phyloP scores from a whole-genome alignment of 2,797 vertebrate genomes.

The Bryconaethiops microstoma region DNA sequence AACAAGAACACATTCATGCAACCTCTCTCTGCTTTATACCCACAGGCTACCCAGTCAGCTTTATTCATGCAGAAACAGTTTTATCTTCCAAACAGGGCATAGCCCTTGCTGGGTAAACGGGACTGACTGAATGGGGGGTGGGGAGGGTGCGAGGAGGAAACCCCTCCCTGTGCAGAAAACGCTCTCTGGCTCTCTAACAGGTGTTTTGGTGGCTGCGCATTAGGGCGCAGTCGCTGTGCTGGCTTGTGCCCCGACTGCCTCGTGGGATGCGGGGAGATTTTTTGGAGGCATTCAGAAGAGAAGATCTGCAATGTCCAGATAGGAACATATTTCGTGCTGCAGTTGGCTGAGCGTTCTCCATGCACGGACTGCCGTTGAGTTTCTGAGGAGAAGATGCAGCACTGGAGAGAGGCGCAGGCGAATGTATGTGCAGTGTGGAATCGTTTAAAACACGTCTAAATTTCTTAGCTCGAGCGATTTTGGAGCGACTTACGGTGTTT shows the following conservation, averaged over 20 bases:
- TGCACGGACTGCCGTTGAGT: background rate
- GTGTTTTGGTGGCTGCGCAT: conserved; percentile 29
- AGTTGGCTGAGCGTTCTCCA: background rate
- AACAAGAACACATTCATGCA: too few species aligned
- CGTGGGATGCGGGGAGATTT: conserved; percentile 57
- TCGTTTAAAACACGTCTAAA: conserved; percentile 7
- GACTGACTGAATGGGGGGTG: background rate
- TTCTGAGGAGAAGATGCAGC: conserved; percentile 39
- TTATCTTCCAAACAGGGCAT: background rate
- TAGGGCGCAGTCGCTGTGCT: conserved; percentile 11
- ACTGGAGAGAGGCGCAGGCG: conserved; percentile 48
- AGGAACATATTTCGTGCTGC: background rate
- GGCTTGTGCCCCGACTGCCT: conserved; percentile 34
- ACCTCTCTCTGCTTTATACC: too few species aligned
- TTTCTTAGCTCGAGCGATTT: background rate
- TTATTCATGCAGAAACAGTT: background rate
- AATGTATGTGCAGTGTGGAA: conserved; percentile 6
- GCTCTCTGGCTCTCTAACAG: conserved; percentile 28
- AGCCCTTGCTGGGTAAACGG: background rate
- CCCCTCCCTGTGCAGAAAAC: conserved; percentile 1
- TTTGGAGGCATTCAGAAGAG: conserved; percentile 7
- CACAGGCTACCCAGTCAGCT: background rate
- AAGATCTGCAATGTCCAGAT: background rate
- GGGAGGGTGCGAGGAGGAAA: background rate
- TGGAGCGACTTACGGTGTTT: conserved; percentile 20